Percentiles rank a stretch among this genome's conserved stretches.
Conservation (phyloP, 2,113 vertebrate species). For the Sciurus niger region DNA sequence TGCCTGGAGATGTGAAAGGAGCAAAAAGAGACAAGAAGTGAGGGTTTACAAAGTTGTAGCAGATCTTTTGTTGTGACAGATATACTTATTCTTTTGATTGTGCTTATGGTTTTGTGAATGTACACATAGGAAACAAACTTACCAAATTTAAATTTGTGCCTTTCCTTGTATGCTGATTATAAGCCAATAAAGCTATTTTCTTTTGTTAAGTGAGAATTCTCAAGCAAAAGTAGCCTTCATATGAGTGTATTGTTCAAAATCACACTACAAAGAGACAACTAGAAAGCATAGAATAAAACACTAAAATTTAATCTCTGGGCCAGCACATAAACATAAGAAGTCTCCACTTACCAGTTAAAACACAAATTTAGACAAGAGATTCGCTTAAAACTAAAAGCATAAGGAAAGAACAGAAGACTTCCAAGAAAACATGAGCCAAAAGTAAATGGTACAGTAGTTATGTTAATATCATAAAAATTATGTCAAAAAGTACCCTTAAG, state of each 20-base stretch:
- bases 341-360: neutral
- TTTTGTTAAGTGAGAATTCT: neutral
- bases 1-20: neutral
- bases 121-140: neutral
- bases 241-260: neutral
- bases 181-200: neutral
- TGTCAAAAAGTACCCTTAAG: neutral
- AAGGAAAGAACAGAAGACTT: neutral
- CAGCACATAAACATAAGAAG: neutral
- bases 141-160: neutral
- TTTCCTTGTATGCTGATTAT: neutral
- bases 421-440: neutral
- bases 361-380: neutral
- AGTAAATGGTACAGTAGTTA: neutral
- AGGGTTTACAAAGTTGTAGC: neutral
- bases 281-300: neutral
- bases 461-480: neutral
- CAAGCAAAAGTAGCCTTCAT: neutral
- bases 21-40: neutral
- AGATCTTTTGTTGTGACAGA: neutral
- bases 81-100: neutral
- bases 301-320: neutral
- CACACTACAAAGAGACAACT: neutral
- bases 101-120: neutral
- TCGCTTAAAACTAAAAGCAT: neutral